Base-by-base conservation (phyloP, 1,140 invertebrate species). In the Drosophila nikananu region DNA sequence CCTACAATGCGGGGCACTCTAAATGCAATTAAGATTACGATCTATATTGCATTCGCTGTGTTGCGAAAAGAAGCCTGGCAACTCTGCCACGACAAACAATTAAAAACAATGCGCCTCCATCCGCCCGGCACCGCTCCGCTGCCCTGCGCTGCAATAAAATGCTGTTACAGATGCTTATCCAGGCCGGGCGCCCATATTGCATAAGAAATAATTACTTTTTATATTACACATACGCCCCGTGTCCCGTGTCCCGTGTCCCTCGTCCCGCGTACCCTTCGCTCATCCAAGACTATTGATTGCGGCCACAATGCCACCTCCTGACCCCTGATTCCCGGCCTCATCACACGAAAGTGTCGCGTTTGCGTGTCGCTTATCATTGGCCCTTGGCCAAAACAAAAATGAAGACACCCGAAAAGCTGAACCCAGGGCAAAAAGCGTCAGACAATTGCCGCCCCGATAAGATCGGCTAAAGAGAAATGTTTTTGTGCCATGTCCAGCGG, bases 21-120 rank as follows among this genome's bases (percentile, higher is more conserved):
- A 89, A 89, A 90, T 89, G 86, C 86, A 89, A 89, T 89, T 89
- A 89, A 89, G 86, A 89, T 89, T 82, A 89, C 82, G 78, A 89
- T 89, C 86, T 82, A 75, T 91, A 90, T 90, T 91, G 86, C 77
- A 80, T 80, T 80, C 61, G 51, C 65, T 77, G 81, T 63, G 62
- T 59, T 73, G 73, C 70, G 52, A 86, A 77, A 60, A 73, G 55
- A 60, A 72, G 68, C 61, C 54, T 77, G 81, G 80, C 83, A 68
- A 71, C 81, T 63, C 77, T 66, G 72, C 63, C 67, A 81, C 81
- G 86, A 81, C 84, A 89, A 89, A 89, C 84, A 89, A 89, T 90
- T 90, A 89, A 89, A 80, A 89, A 89, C 81, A 90, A 86, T 87
- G 84, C 77, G 74, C 78, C 78, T 70, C 78, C 27, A 32, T 30